Evolutionary conservation across 1,140 invertebrate species (phyloP).

Genomic region (Ephestia elutella): DNA sequence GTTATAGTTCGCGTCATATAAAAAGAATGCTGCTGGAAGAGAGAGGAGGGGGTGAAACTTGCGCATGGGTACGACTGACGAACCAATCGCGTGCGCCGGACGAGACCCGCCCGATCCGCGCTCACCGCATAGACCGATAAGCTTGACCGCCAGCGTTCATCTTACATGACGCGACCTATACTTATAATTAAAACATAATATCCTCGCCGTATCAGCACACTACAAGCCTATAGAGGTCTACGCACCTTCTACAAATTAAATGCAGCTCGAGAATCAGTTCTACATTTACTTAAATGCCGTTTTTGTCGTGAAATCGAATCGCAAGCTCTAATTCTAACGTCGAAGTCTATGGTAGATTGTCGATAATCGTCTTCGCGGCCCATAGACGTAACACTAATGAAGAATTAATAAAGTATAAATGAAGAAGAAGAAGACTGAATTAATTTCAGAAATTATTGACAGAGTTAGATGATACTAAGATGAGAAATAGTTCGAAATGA

Average conservation of each 20-base stretch:
- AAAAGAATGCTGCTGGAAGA: too few species aligned
- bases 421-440: background rate
- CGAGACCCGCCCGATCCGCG: too few species aligned
- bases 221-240: constrained; percentile 30
- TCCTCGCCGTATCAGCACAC: background rate
- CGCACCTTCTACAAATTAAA: constrained; percentile 60
- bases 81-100: too few species aligned
- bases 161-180: too few species aligned
- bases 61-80: too few species aligned
- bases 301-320: constrained; percentile 26
- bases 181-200: too few species aligned
- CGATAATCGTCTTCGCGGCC: background rate
- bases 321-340: constrained; percentile 58
- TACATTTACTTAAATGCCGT: constrained; percentile 29
- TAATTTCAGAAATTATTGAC: background rate
- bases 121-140: too few species aligned
- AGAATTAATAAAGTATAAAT: too few species aligned
- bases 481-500: too few species aligned
- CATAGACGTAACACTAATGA: background rate
- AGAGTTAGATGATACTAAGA: background rate
- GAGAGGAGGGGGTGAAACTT: too few species aligned
- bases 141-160: too few species aligned
- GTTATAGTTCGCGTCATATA: too few species aligned
- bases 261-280: constrained; percentile 39
- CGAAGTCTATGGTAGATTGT: constrained; percentile 46